Evolutionary conservation across 2,797 vertebrate genomes (phyloP), one percentile per base, ranked within the genome.

Genomic region (Sphaeramia orbicularis): DNA sequence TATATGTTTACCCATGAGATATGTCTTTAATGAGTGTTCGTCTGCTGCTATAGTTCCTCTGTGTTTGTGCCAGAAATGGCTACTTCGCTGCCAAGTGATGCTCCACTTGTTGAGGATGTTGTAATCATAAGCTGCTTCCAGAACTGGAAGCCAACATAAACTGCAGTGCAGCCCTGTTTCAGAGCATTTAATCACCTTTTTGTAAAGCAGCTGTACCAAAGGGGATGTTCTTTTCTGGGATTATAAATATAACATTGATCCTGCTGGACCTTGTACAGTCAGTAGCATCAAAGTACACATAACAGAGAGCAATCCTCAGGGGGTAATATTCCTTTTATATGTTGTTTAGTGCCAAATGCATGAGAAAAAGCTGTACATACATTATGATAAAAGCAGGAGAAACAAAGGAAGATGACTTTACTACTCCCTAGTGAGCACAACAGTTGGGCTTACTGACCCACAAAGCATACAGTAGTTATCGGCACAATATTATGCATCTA

Each of bases 101-200:
- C 40, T 56, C 44, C 9, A 38, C 14, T 7, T 11, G 36, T 40
- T 45, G 7, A 14, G 13, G 41, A 52, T 13, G 15, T 57, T 15
- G 21, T 10, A 1, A 40, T 45, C 9, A 8, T 13, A 5, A 27
- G 8, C 32, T 40, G 30, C 2, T 44, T 44, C 55, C n/a, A 11
- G n/a, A 32, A 27, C 24, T 27, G 24, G 27, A 47, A 14, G 10
- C 10, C 9, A 10, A 40, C 48, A 3, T 15, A 16, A n/a, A 36
- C 30, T 6, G 1, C 1, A 0, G 1, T 19, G 36, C 27, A 19
- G 35, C 43, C 30, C 36, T 30, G 32, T 15, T 54, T 21, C 16
- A 19, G 47, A 42, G 45, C 14, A 38, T 75, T 58, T 53, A 67
- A 62, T 63, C 66, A 42, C 21, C 45, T 16, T 60, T 60, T 48